phyloP scores from a whole-genome alignment of 2,888 invertebrate genomes.

The Scrobipalpa atriplicella region DNA sequence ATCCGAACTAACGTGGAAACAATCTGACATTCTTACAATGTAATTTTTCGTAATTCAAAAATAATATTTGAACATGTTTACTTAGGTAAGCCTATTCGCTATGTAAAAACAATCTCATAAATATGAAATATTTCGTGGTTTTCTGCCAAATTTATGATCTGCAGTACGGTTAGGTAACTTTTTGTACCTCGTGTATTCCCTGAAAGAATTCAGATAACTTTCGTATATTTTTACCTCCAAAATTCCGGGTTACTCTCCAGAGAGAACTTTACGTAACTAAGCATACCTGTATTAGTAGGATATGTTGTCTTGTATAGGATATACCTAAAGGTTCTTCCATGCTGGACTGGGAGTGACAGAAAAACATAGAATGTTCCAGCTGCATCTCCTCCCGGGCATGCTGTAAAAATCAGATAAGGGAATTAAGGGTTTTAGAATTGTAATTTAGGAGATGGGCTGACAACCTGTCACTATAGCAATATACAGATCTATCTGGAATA shows the following conservation, averaged over 20 bases:
- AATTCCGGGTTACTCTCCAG: background rate
- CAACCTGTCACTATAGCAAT: too few species aligned
- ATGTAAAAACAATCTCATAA: background rate
- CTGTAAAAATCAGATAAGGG: too few species aligned
- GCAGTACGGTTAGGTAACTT: slow-evolving; percentile 4
- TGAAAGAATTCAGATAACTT: background rate
- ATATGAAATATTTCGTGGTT: background rate
- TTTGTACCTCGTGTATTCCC: slow-evolving; percentile 1
- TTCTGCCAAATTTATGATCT: background rate
- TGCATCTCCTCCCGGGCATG: too few species aligned
- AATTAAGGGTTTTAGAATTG: too few species aligned
- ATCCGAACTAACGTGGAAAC: background rate
- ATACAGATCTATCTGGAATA: too few species aligned
- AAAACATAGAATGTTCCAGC: too few species aligned
- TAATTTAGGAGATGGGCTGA: too few species aligned
- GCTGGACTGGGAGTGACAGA: too few species aligned
- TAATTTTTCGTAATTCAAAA: too few species aligned
- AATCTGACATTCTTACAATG: too few species aligned
- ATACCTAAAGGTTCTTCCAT: too few species aligned
- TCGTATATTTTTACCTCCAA: background rate
- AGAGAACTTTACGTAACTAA: background rate
- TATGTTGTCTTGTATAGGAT: background rate
- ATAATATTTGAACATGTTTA: too few species aligned
- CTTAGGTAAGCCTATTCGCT: background rate
- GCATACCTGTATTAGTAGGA: background rate